Evolutionary conservation across 2,888 invertebrate genomes (phyloP), one percentile per base, ranked within the genome.

Genomic region (Apamea sordens): DNA sequence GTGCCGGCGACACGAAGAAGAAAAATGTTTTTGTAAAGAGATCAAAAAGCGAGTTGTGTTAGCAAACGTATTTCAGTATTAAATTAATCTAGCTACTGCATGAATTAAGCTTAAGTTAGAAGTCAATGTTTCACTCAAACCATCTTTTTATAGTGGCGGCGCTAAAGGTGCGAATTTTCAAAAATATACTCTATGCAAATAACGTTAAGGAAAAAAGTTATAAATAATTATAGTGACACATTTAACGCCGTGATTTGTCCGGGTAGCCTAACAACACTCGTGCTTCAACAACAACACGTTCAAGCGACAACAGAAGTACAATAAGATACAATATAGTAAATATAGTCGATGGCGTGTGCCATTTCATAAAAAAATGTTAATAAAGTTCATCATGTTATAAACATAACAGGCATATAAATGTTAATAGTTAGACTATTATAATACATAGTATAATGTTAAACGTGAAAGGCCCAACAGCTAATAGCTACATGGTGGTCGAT

Each of bases 391-490:
- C 92, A 92, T 96, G 97, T 97, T 97, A 97, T 96, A 96, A 96
- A 97, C 97, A 96, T 96, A 97, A 97, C 97, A 97, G 97, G 97
- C 97, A 97, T 95, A 96, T 96, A 96, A 92, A 95, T 96, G 96
- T 97, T 97, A 96, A 96, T 96, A 96, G 96, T 97, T 97, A 97
- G 97, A 96, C 96, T 96, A 96, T 97, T 96, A 96, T 96, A 96
- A 96, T 96, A 96, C 95, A 96, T 96, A 96, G 94, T 95, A 95
- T 94, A 92, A 93, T 96, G 96, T 97, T 96, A 97, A 89, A 96
- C 95, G 96, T 96, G 96, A 96, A 95, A 96, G 96, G 95, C 96
- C 97, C 96, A 96, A 96, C 95, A 96, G 94, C 94, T 95, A 85
- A 97, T 96, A 96, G 96, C 96, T 96, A 96, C 96, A 96, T 96